A percentile compares a stretch with the other conserved stretches of the same genome.
phyloP scores from a whole-genome alignment of 2,797 vertebrate species.

The Geotria australis region DNA sequence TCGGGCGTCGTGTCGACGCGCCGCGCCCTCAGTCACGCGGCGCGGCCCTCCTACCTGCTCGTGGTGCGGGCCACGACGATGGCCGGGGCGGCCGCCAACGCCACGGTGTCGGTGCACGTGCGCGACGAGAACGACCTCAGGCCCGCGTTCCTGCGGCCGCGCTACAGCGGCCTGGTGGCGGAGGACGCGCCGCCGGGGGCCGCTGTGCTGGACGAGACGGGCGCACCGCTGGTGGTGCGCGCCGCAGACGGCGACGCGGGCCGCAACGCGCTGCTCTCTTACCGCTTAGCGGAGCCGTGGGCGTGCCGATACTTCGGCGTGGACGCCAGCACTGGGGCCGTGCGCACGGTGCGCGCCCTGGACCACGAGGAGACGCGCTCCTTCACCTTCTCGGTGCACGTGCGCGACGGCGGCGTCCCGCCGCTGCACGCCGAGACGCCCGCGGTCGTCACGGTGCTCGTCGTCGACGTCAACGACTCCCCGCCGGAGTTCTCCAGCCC shows the following conservation, averaged over 20 bases:
- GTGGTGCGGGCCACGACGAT: constrained; percentile 60
- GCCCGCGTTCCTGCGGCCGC: constrained; percentile 48
- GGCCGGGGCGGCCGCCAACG: constrained; percentile 71
- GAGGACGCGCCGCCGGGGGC: constrained; percentile 65
- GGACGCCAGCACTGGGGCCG: constrained; percentile 71
- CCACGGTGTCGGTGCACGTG: constrained; percentile 39
- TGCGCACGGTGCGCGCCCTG: constrained; percentile 58
- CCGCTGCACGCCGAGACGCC: constrained; percentile 65
- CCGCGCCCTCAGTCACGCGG: constrained; percentile 46
- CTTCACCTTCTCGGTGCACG: constrained; percentile 68
- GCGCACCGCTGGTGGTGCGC: constrained; percentile 50
- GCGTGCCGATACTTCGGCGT: constrained; percentile 74
- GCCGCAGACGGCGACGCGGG: constrained; percentile 61
- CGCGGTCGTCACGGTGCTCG: constrained; percentile 54
- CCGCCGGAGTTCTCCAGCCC: constrained; percentile 52
- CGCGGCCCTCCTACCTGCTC: constrained; percentile 25
- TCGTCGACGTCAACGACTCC: constrained; percentile 76
- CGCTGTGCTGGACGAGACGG: constrained; percentile 29
- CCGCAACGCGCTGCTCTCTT: constrained; percentile 62
- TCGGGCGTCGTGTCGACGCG: constrained; percentile 66
- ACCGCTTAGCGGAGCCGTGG: constrained; percentile 73
- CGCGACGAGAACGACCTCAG: constrained; percentile 76
- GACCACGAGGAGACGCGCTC: constrained; percentile 52
- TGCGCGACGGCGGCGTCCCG: constrained; percentile 59
- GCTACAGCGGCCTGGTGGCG: constrained; percentile 49